Conservation (phyloP, 2,888 invertebrate species). For the Argyresthia albistria region DNA sequence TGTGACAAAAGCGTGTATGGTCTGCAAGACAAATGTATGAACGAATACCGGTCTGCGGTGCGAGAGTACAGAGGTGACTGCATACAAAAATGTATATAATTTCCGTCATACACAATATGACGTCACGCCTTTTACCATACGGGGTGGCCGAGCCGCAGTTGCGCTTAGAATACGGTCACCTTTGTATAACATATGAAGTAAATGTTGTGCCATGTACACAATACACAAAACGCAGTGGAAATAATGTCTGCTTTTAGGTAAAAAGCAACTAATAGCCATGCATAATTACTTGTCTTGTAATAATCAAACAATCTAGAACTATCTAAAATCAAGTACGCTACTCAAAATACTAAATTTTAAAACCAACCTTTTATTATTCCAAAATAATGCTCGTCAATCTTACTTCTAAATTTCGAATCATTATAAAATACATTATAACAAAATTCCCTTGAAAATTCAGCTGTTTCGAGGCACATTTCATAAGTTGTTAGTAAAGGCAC, state of each 20-base stretch:
- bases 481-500: slow-evolving; percentile 16
- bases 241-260: no score
- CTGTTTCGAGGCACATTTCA: slow-evolving; percentile 13
- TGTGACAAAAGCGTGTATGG: not conserved
- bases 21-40: not conserved
- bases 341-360: not conserved
- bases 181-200: no score
- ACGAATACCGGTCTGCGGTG: slow-evolving; percentile 5
- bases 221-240: no score
- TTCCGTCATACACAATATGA: no score
- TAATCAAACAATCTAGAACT: not conserved
- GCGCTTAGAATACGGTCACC: no score
- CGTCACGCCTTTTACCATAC: no score
- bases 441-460: not conserved
- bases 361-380: slow-evolving; percentile 8
- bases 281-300: slow-evolving; percentile 8
- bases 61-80: not conserved
- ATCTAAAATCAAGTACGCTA: not conserved
- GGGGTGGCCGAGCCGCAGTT: no score
- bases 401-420: slow-evolving; percentile 10
- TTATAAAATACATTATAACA: not conserved
- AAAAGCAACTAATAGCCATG: not conserved
- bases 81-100: not conserved
- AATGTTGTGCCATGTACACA: no score
- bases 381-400: slow-evolving; percentile 1